These are phyloP conservation scores for Neostethus bicornis DNA, from an alignment of 2,797 vertebrate species.

Conservation along the genomic window DNA sequence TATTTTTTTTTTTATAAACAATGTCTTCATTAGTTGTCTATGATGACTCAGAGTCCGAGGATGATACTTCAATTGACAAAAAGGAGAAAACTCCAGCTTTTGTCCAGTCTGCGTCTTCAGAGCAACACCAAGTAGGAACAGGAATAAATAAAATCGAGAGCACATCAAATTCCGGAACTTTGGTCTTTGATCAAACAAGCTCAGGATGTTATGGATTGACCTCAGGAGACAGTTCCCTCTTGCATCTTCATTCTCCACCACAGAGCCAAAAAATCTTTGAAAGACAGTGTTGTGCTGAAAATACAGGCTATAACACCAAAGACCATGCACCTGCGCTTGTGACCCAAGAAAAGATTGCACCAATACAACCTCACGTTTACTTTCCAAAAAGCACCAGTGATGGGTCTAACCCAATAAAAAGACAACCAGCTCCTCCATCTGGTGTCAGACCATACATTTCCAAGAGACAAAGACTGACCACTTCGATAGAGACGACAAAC, in stretches of 20 bases:
- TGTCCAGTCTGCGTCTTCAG: constrained; percentile 8
- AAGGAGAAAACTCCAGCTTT: constrained; percentile 16
- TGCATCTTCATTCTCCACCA: constrained; percentile 1
- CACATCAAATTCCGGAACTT: constrained; percentile 1
- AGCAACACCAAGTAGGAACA: constrained; percentile 17
- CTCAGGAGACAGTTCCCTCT: constrained; percentile 16
- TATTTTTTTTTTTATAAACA: constrained; percentile 19
- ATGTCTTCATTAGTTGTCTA: constrained; percentile 93
- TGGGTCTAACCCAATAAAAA: constrained; percentile 67
- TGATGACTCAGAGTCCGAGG: constrained; percentile 90
- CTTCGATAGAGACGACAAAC: constrained; percentile 24
- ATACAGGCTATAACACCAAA: constrained; percentile 13
- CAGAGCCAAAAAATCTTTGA: constrained; percentile 14
- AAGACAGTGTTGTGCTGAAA: background rate
- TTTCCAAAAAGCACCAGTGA: constrained; percentile 13
- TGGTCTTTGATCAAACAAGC: constrained; percentile 10
- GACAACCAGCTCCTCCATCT: constrained; percentile 39
- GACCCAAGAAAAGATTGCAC: constrained; percentile 6
- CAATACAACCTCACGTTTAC: constrained; percentile 6
- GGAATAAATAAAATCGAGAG: background rate
- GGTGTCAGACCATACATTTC: constrained; percentile 87
- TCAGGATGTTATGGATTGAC: constrained; percentile 16
- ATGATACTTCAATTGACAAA: constrained; percentile 63
- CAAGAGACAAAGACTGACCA: constrained; percentile 82
- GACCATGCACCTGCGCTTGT: constrained; percentile 8